Base-by-base conservation (phyloP, 23 tunicate genomes). In the Halocynthia roretzi region DNA sequence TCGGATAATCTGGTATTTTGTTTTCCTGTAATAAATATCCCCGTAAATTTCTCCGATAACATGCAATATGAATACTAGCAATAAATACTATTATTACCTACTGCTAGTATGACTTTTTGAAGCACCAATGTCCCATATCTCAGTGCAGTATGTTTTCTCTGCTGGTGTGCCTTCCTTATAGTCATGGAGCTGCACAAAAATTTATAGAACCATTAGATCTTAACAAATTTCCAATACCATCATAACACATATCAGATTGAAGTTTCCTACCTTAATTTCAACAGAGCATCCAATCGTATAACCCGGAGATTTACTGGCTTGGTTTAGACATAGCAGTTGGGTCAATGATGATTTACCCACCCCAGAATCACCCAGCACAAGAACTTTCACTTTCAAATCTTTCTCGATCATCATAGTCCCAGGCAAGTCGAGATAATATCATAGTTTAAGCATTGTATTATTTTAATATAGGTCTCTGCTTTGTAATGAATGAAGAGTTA, bases 101-200 rank as follows among this genome's bases (percentile, higher is more conserved):
- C 97, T 85, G 55, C 87, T 85, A 8, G 90, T 69, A 54, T 91
- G 97, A 55, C 97, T 91, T 56, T 85, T 91, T 8, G 97, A 91
- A 50, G 97, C 97, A 23, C 97, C 97, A 62, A 91, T 81, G 71
- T 91, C 97, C 97, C 97, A 91, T 6, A 91, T 55, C 74, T 91
- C 97, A 7, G 84, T 57, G 61, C 97, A 91, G 62, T 62, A 91
- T 12, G 90, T 85, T 79, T 76, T 56, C 65, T 91, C 97, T n/a
- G 81, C 86, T 0, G 87, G 76, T n/a, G 97, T 91, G 31, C 97
- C 97, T 70, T 77, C 92, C 65, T 91, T 91, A 81, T 67, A 91
- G 72, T 91, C 97, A 65, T 91, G 97, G 14, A 91, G 62, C 96
- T 88, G 57, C 8, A 68, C 31, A 17, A 11, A 72, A 72, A 73